These are phyloP conservation scores for Tetrapedia diversipes DNA, from an alignment of 2,888 invertebrate genomes.

Conservation along the genomic window DNA sequence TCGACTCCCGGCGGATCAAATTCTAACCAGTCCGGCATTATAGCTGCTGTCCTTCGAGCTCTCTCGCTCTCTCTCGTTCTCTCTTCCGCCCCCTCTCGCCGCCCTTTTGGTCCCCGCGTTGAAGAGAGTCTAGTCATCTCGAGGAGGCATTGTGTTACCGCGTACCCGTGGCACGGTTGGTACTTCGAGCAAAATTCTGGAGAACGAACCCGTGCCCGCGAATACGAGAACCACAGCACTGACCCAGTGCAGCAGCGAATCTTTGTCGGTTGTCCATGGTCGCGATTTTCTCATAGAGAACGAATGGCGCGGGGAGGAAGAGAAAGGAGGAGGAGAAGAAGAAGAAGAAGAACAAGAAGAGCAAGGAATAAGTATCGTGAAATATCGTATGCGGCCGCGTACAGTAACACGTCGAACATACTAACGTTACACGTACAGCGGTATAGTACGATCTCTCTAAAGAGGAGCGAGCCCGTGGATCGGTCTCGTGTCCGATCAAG, in stretches of 20 bases:
- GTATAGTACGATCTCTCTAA: constrained; percentile 28
- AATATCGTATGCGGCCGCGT: constrained; percentile 13
- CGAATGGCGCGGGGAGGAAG: too few relatives aligned
- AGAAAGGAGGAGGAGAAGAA: background rate
- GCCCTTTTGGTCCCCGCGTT: constrained; percentile 66
- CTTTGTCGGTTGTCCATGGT: constrained; percentile 21
- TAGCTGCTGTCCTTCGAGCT: constrained; percentile 80
- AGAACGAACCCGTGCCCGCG: constrained; percentile 10
- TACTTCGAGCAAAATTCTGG: constrained; percentile 67
- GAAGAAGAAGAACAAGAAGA: background rate
- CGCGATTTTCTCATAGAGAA: background rate
- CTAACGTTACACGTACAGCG: background rate
- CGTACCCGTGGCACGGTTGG: constrained; percentile 51
- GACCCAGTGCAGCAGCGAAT: background rate
- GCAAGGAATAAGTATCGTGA: constrained; percentile 9
- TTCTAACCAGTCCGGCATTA: constrained; percentile 82
- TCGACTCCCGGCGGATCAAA: constrained; percentile 81
- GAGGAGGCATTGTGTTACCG: constrained; percentile 76
- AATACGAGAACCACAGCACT: constrained; percentile 30
- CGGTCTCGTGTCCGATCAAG: constrained; percentile 44
- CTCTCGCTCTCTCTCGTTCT: too few relatives aligned
- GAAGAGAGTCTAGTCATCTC: constrained; percentile 76
- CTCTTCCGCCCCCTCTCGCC: constrained; percentile 68
- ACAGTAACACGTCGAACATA: constrained; percentile 5
- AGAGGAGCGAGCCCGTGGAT: constrained; percentile 35